Evolutionary conservation across 2,888 invertebrate genomes (phyloP).

Genomic region (Eurois occulta): DNA sequence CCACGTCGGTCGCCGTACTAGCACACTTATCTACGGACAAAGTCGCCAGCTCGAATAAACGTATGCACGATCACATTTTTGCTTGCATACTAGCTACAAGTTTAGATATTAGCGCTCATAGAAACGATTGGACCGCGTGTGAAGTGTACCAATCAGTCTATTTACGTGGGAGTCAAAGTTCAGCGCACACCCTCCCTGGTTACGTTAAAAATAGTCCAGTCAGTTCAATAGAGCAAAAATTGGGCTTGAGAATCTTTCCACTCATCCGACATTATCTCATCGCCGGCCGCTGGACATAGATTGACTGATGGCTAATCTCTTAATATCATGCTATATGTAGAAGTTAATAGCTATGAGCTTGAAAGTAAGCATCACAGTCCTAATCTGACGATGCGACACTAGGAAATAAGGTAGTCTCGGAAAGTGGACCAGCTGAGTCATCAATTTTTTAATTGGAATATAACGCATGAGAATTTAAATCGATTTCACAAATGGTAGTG

Average conservation of each 20-base stretch:
- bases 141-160: conserved; percentile 72
- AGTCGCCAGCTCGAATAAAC: conserved; percentile 47
- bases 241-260: conserved; percentile 36
- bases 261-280: conserved; percentile 36
- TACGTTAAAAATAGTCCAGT: conserved; percentile 72
- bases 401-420: conserved; percentile 4
- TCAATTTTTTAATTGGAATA: conserved; percentile 17
- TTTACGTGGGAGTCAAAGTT: conserved; percentile 82
- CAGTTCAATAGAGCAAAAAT: conserved; percentile 65
- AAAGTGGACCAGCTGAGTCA: conserved; percentile 9
- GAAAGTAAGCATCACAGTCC: not conserved
- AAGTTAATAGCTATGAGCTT: conserved; percentile 27
- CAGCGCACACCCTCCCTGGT: conserved; percentile 74
- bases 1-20: conserved; percentile 51
- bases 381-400: not conserved
- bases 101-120: conserved; percentile 41
- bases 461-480: conserved; percentile 31
- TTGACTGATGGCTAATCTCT: conserved; percentile 30
- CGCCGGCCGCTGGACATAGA: conserved; percentile 36
- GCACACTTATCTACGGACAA: conserved; percentile 47
- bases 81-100: conserved; percentile 22
- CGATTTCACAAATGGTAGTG: conserved; percentile 37
- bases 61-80: conserved; percentile 54
- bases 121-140: conserved; percentile 63
- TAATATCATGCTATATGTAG: conserved; percentile 30